phyloP scores from a whole-genome alignment of 2,113 vertebrate genomes.

The Halcyon malimbica region DNA sequence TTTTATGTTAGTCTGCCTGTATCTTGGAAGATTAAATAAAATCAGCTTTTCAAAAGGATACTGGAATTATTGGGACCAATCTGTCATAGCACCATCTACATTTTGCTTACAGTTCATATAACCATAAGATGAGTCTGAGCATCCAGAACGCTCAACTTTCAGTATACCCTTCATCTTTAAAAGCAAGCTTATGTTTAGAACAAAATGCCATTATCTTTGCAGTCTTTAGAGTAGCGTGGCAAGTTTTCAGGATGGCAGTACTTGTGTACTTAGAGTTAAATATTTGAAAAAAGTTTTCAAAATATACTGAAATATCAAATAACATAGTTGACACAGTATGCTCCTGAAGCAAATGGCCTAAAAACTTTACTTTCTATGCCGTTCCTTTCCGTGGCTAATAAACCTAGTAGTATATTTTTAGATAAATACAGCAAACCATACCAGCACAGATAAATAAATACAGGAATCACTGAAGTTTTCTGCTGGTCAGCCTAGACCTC shows the following conservation, averaged over 20 bases:
- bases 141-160: not conserved
- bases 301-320: not conserved
- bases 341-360: not conserved
- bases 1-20: conserved; percentile 9
- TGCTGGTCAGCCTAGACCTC: not conserved
- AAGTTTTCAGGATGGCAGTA: not conserved
- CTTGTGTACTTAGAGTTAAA: not conserved
- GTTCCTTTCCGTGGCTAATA: not conserved
- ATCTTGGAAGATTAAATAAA: conserved; percentile 22
- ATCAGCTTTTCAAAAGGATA: conserved; percentile 4
- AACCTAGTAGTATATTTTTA: not conserved
- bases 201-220: not conserved
- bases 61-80: not conserved
- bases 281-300: not conserved
- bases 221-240: not conserved
- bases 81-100: not conserved
- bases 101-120: not conserved
- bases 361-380: not conserved
- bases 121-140: not conserved
- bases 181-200: not conserved
- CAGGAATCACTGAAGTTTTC: not conserved
- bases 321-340: not conserved
- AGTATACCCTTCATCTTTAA: not conserved
- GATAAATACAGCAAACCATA: not conserved
- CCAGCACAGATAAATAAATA: not conserved